Percentiles rank a stretch among this genome's conserved stretches.
phyloP scores from a whole-genome alignment of 2,888 invertebrate species.

The Melieria omissa region DNA sequence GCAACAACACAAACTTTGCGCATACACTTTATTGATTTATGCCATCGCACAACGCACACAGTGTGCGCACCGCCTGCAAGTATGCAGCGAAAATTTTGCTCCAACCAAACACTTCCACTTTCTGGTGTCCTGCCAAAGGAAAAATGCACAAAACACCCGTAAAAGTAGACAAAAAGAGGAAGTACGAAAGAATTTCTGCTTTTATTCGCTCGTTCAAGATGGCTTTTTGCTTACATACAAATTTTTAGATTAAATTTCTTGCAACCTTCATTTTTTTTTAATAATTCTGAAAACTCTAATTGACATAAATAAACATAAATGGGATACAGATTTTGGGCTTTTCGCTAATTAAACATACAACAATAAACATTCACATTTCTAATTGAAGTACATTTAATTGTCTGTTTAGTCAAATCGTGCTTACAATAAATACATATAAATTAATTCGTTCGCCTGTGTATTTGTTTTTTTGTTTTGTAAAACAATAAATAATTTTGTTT shows the following conservation, averaged over 20 bases:
- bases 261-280: background rate
- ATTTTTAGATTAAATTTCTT: background rate
- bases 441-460: slow-evolving; percentile 38
- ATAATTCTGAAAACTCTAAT: background rate
- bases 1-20: background rate
- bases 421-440: slow-evolving; percentile 28
- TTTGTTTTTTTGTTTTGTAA: slow-evolving; percentile 20
- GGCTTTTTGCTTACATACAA: slow-evolving; percentile 2
- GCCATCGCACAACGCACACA: slow-evolving; percentile 8
- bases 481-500: slow-evolving; percentile 27
- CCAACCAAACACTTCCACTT: no score
- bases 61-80: slow-evolving; percentile 16
- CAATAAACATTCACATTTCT: no score
- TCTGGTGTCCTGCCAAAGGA: no score
- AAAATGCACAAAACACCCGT: background rate
- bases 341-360: no score
- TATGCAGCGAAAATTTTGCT: slow-evolving; percentile 14
- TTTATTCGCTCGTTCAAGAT: slow-evolving; percentile 3
- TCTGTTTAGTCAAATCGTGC: slow-evolving; percentile 4
- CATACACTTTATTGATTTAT: slow-evolving; percentile 28
- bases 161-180: background rate
- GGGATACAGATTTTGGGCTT: background rate
- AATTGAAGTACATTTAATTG: no score
- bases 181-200: background rate
- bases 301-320: background rate